Evolutionary conservation across 2,797 vertebrate species (phyloP), one percentile per base, ranked within the genome.

Genomic region (Channa striata): DNA sequence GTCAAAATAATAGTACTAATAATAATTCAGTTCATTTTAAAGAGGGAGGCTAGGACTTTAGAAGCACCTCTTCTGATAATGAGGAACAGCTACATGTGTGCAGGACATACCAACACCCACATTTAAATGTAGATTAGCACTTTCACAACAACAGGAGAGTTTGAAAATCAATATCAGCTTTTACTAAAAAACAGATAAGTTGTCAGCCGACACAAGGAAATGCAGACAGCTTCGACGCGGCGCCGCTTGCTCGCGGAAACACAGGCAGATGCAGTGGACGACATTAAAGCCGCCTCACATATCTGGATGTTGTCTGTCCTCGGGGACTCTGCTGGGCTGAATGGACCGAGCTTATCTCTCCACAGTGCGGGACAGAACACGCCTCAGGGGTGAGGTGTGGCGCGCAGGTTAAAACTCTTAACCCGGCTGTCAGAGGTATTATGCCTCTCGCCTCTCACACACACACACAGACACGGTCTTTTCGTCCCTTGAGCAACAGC

Each of bases 341-440:
- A 19, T 63, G 21, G 57, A 43, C 16, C 40, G 6, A 20, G 48
- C 25, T 75, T 64, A 65, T 74, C 57, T 75, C 71, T 64, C 49
- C 43, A 30, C 67, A 42, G 50, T 42, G 51, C 30, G 51, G 36
- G 36, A 37, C 8, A 12, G 8, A 37, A 37, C 36, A 12, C 8
- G 36, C 36, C 36, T 37, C 36, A 12, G 36, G 36, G 6, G 36
- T 37, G 36, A 12, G 36, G 36, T 37, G 36, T 37, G 36, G 36
- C 11, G 59, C 39, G 37, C 43, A 42, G 50, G 66, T 56, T 68
- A 78, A 73, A 80, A 59, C 77, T 74, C 67, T 76, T 74, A 84
- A 78, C 72, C 62, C 66, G 23, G 40, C 40, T 75, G 60, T 78
- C 69, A 68, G 23, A 72, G 59, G 33, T 25, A 68, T 56, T 42